Base-by-base conservation (phyloP, 2,797 vertebrate species). In the Scolopax bukidnonensis region DNA sequence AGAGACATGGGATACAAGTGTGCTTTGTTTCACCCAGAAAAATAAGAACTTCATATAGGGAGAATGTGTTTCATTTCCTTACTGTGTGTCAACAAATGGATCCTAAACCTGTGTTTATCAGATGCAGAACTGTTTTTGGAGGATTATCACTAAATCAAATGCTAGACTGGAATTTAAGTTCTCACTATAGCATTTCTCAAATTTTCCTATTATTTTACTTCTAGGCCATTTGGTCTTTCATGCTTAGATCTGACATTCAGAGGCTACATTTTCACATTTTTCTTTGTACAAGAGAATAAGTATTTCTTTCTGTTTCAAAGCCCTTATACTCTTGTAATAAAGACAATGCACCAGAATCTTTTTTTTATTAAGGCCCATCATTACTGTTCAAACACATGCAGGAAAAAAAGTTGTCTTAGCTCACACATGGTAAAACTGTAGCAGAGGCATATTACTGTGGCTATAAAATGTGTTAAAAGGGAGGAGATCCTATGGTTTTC, bases 21-120 rank as follows among this genome's bases (percentile, higher is more conserved):
- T 84, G 91, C 93, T 95, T 96, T 96, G 91, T 97, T 95, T 95
- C 91, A 89, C 87, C 77, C 77, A 90, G 59, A 96, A 88, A 93
- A 97, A 97, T 84, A 91, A 88, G 90, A 96, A 80, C 74, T 94
- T 95, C 93, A 95, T 95, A 95, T 79, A 68, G 33, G 84, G 83
- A 95, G 93, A 96, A 96, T 68, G 94, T 95, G 95, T 97, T 97
- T 97, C 90, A 96, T 97, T 97, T 97, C 94, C 96, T 97, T 95
- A 90, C 68, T 85, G 74, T 53, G 77, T 95, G 95, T 96, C 96
- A 95, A 94, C 93, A 94, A 94, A 95, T 94, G 83, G 65, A 74
- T 96, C 60, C 89, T 94, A 88, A 94, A 95, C 77, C 45, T 67
- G 54, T 95, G 83, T 96, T 96, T 95, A 90, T 97, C 90, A 95